Percentiles rank a stretch among this genome's conserved stretches.
These are phyloP conservation scores for Episyrphus balteatus DNA, from an alignment of 1,140 invertebrate species.

Conservation along the genomic window DNA sequence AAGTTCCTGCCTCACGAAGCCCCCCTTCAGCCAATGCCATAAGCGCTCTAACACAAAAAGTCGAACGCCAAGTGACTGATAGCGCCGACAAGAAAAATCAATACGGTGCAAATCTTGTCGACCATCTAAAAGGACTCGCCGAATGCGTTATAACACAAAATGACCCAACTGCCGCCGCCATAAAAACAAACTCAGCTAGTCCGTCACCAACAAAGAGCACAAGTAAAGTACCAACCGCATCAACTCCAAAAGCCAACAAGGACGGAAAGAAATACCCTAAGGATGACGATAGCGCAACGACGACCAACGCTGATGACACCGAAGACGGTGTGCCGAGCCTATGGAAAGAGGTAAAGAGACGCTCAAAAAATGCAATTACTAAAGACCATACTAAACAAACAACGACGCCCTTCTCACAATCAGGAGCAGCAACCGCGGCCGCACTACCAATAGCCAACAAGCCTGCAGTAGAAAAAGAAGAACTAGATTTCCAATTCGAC, in stretches of 20 bases:
- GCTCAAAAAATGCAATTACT: conserved; percentile 37
- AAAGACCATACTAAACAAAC: conserved; percentile 13
- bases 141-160: conserved; percentile 17
- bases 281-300: neutral
- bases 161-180: neutral
- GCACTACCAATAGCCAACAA: conserved; percentile 23
- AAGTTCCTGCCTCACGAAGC: neutral
- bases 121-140: conserved; percentile 30
- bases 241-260: conserved; percentile 18
- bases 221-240: neutral
- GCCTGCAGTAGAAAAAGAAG: conserved; percentile 56
- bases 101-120: conserved; percentile 27
- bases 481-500: conserved; percentile 94
- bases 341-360: conserved; percentile 45
- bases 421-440: conserved; percentile 9
- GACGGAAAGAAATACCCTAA: conserved; percentile 3
- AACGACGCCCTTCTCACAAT: conserved; percentile 12
- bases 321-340: conserved; percentile 14
- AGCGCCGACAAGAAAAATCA: conserved; percentile 35
- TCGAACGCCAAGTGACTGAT: conserved; percentile 41
- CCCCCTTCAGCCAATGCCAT: conserved; percentile 24
- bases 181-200: too few species aligned
- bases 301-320: neutral
- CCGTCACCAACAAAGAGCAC: neutral
- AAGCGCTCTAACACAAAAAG: conserved; percentile 31